Conservation (phyloP, 2,888 invertebrate genomes). For the Euphydryas editha region DNA sequence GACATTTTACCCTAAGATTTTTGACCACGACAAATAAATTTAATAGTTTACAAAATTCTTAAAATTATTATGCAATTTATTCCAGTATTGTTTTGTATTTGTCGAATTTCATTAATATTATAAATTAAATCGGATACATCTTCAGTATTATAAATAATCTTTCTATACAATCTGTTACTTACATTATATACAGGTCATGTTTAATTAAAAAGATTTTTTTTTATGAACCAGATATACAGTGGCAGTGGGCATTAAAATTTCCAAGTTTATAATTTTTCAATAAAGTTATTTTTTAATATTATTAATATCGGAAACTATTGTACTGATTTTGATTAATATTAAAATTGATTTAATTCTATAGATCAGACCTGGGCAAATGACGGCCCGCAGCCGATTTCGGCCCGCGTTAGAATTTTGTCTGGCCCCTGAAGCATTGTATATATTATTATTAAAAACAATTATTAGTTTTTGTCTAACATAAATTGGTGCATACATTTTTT, state of each 20-base stretch:
- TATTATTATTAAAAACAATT: too few relatives aligned
- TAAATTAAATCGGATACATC: not conserved
- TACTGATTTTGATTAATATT: not conserved
- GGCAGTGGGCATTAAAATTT: conserved; percentile 1
- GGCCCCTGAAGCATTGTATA: too few relatives aligned
- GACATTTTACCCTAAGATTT: too few relatives aligned
- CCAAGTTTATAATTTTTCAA: not conserved
- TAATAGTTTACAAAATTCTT: not conserved
- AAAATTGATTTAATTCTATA: too few relatives aligned
- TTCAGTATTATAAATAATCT: conserved; percentile 18
- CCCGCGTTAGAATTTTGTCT: too few relatives aligned
- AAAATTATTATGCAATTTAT: not conserved
- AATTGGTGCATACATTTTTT: too few relatives aligned
- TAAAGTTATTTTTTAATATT: not conserved
- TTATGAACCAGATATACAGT: not conserved
- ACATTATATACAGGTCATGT: conserved; percentile 28
- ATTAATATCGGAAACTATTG: not conserved
- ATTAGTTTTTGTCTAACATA: too few relatives aligned
- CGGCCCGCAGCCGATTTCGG: too few relatives aligned
- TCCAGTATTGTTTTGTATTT: too few relatives aligned
- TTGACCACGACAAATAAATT: too few relatives aligned
- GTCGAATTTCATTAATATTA: too few relatives aligned
- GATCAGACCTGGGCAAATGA: too few relatives aligned
- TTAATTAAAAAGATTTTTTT: conserved; percentile 5
- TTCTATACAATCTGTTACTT: conserved; percentile 21